Evolutionary conservation across 2,888 invertebrate genomes (phyloP), one percentile per base, ranked within the genome.

Genomic region (Orthosia gothica): DNA sequence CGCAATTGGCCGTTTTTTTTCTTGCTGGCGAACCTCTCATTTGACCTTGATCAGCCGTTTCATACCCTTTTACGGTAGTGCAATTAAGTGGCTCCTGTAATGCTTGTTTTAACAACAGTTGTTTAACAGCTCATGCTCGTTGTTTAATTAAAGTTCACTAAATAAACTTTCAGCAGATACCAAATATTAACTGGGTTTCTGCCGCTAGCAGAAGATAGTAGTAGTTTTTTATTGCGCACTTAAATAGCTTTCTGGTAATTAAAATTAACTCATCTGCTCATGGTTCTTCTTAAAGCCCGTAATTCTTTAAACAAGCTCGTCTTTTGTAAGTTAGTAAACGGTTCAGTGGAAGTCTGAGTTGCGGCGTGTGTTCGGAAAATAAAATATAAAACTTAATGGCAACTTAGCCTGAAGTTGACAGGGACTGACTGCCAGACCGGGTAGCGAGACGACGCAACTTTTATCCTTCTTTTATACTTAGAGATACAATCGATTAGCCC

Each of bases 391-490:
- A 91, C 86, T 89, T 87, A 91, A 90, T 85, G 84, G 87, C 85
- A 92, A 92, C 90, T 93, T 92, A 89, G 90, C 90, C 94, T 95
- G 94, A 89, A 93, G 89, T 92, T 94, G 95, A 95, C 95, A 95
- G 91, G 86, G 87, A 91, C 85, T 84, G 91, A 92, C 91, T 90
- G 90, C 87, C 85, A 79, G 79, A 71, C 79, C 77, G 80, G 79
- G 69, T 61, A 61, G 67, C 73, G 66, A 50, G 73, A 73, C 85
- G 87, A 89, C 89, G 83, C 85, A 86, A 86, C 84, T 88, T 88
- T 84, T 82, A 83, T 84, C 67, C 76, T 70, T 79, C 74, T 84
- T 85, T 82, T 80, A 70, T 76, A 72, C 69, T 70, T 70, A 40
- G 64, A 64, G 58, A 78, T 75, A 40, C 52, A 68, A 84, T 81